These are phyloP conservation scores for Drosophila imparisetae DNA, from an alignment of 2,888 invertebrate genomes.

Conservation along the genomic window DNA sequence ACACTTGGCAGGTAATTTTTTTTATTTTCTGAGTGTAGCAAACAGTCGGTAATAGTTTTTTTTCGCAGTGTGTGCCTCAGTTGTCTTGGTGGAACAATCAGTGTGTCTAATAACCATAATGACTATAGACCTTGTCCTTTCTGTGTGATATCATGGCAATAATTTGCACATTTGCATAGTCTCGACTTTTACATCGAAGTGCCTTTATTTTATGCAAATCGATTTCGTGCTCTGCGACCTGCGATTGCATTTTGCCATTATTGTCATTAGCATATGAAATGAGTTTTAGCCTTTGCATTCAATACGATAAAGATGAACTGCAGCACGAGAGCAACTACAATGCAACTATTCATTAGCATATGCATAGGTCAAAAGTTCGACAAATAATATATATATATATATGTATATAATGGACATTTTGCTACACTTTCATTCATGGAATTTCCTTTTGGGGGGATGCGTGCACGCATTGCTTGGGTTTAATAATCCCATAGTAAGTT, in stretches of 20 bases:
- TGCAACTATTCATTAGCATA: constrained; percentile 15
- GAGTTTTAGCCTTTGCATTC: constrained; percentile 34
- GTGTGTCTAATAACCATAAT: constrained; percentile 45
- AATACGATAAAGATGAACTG: constrained; percentile 56
- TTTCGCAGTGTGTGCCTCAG: not conserved
- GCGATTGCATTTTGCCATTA: constrained; percentile 44
- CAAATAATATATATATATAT: not conserved
- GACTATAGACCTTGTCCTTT: constrained; percentile 50
- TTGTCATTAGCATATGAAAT: constrained; percentile 53
- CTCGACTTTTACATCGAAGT: constrained; percentile 29
- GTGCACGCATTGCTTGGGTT: constrained; percentile 32
- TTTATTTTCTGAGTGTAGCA: not conserved
- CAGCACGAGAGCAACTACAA: constrained; percentile 42
- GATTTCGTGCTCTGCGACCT: constrained; percentile 48
- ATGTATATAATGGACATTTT: not conserved
- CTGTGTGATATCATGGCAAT: constrained; percentile 46
- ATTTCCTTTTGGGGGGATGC: not conserved
- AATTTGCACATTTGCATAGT: constrained; percentile 41
- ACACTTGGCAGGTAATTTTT: not conserved
- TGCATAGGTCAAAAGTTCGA: constrained; percentile 43
- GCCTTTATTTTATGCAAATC: constrained; percentile 59
- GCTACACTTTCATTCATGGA: constrained; percentile 24
- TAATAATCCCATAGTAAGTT: constrained; percentile 49
- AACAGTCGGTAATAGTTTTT: not conserved
- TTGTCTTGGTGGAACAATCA: constrained; percentile 14